phyloP scores from a whole-genome alignment of 23 tunicate species.

The Phallusia fumigata region DNA sequence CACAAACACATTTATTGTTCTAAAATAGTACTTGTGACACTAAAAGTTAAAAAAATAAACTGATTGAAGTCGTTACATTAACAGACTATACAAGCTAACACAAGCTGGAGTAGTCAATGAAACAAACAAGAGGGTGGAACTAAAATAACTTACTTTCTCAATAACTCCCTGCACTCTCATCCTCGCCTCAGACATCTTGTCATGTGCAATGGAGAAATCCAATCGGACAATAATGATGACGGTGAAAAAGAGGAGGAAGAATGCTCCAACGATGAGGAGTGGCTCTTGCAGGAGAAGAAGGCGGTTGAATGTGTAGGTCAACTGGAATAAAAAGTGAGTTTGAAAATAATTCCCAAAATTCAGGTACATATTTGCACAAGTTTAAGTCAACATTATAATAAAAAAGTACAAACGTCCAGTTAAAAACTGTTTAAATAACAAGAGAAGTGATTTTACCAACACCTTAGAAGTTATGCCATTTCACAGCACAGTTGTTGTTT shows the following conservation, averaged over 20 bases:
- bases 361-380: no score
- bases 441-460: no score
- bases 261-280: slow-evolving; percentile 75
- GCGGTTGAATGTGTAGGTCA: slow-evolving; percentile 81
- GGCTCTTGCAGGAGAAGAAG: slow-evolving; percentile 93
- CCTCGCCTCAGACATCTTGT: slow-evolving; percentile 64
- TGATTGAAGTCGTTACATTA: no score
- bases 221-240: slow-evolving; percentile 86
- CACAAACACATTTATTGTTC: no score
- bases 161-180: slow-evolving; percentile 82
- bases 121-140: background rate
- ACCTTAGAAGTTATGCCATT: no score
- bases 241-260: slow-evolving; percentile 92
- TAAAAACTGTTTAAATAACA: no score
- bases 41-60: no score
- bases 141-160: slow-evolving; percentile 51
- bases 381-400: no score
- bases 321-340: slow-evolving; percentile 8
- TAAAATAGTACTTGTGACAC: no score
- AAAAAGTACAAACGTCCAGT: no score
- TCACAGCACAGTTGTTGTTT: no score
- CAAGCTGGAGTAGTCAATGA: background rate
- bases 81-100: background rate
- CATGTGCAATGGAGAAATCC: slow-evolving; percentile 96
- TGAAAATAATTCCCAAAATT: no score